These are phyloP conservation scores for Psilopogon haemacephalus DNA, from an alignment of 2,113 vertebrate genomes.

Conservation along the genomic window DNA sequence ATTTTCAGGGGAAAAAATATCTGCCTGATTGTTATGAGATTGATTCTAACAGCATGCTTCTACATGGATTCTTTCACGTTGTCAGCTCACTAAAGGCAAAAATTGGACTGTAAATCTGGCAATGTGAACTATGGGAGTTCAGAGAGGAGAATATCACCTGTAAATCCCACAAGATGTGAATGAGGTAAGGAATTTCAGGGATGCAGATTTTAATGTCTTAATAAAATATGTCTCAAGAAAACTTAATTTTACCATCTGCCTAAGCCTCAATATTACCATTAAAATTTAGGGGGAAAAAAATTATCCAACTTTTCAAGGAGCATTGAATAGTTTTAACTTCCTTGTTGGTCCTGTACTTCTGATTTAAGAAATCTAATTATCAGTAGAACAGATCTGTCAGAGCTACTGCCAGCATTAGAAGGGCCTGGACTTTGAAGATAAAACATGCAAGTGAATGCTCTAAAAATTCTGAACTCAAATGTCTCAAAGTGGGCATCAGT, in stretches of 20 bases:
- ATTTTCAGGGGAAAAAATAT: background rate
- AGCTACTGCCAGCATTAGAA: background rate
- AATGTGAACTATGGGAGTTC: background rate
- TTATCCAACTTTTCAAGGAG: background rate
- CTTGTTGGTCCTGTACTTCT: background rate
- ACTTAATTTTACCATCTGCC: background rate
- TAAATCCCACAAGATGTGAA: background rate
- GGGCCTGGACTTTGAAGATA: background rate
- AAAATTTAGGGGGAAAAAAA: background rate
- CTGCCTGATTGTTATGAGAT: background rate
- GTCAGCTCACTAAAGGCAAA: background rate
- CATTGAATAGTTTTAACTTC: background rate
- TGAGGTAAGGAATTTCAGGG: background rate
- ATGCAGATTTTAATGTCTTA: background rate
- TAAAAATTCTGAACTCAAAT: background rate
- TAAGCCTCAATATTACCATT: background rate
- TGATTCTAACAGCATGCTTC: background rate
- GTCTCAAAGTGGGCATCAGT: background rate
- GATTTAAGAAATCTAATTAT: background rate
- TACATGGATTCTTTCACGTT: background rate
- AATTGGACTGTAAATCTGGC: background rate
- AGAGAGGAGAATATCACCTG: background rate
- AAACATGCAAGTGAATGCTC: background rate
- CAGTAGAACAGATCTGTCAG: background rate
- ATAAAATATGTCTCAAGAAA: background rate